Conservation (phyloP, 2,797 vertebrate genomes). For the Semotilus atromaculatus region DNA sequence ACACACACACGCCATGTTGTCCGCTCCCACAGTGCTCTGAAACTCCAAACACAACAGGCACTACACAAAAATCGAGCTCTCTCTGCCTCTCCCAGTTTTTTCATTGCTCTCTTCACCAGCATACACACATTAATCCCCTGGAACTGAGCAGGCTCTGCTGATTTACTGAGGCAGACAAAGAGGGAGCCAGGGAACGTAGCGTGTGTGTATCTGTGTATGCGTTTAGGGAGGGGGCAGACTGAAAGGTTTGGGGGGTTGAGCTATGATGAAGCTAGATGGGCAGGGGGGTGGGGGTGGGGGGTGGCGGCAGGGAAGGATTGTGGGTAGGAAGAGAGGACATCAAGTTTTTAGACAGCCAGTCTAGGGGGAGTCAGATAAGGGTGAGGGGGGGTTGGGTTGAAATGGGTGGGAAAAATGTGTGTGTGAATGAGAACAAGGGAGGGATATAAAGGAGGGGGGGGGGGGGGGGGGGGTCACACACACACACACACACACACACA, state of each 20-base stretch:
- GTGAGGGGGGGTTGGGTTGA: slow-evolving; percentile 58
- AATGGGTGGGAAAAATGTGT: slow-evolving; percentile 76
- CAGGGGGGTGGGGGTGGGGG: slow-evolving; percentile 68
- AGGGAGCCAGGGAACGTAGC: slow-evolving; percentile 61
- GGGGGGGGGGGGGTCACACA: slow-evolving; percentile 61
- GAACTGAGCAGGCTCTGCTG: slow-evolving; percentile 68
- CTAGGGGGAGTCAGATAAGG: slow-evolving; percentile 43
- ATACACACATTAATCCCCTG: slow-evolving; percentile 73
- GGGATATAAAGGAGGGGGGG: slow-evolving; percentile 69
- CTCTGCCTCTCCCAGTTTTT: slow-evolving; percentile 53
- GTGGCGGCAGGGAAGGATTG: slow-evolving; percentile 72
- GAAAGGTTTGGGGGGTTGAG: slow-evolving; percentile 54
- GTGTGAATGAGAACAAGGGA: slow-evolving; percentile 78
- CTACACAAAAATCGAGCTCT: slow-evolving; percentile 49
- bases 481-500: slow-evolving; percentile 58
- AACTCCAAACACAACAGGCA: slow-evolving; percentile 64
- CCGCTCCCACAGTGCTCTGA: slow-evolving; percentile 55
- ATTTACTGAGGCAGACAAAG: slow-evolving; percentile 77
- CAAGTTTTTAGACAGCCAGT: slow-evolving; percentile 67
- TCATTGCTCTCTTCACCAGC: slow-evolving; percentile 66
- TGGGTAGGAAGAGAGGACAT: slow-evolving; percentile 65
- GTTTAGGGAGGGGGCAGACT: slow-evolving; percentile 54
- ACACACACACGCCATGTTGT: slow-evolving; percentile 4
- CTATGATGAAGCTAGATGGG: slow-evolving; percentile 63
- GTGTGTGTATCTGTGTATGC: slow-evolving; percentile 8